Base-by-base conservation (phyloP, 2,113 vertebrate species). In the Macrotus californicus region DNA sequence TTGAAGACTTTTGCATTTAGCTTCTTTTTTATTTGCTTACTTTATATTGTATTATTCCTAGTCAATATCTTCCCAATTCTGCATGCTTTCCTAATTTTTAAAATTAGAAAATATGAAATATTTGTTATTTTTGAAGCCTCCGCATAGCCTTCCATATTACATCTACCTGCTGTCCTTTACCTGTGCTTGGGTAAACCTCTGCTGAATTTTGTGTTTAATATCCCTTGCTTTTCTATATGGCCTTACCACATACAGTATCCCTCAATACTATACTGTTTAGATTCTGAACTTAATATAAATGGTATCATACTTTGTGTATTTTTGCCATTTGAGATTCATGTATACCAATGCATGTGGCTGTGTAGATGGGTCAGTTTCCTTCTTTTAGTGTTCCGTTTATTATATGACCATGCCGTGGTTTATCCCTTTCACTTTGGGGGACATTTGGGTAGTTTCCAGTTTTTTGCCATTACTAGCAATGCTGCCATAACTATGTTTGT, bases 271-370 rank as follows among this genome's bases (percentile, higher is more conserved):
- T 50, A 82, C 34, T 77, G 2, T 79, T 77, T 91, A 73, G 31
- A 80, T 93, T 89, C 72, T 84, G 43, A 94, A 91, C 29, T 92
- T 89, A 61, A 31, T 43, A 29, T 79, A 79, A 73, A 39, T 67
- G 29, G 6, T 39, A 39, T 59, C 41, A 61, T 61, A 48, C 41
- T 61, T 82, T 54, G 19, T 89, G 6, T 89, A 66, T 61, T 87
- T 95, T 64, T 94, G 43, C 50, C 21, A 48, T 93, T 64, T 56
- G 52, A 46, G 61, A 50, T 73, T 73, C 15, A 79, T n/a, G 12
- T 24, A 72, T 77, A 64, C 46, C 50, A 29, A 64, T 56, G n/a
- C 6, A 24, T 61, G 59, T 70, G 67, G n/a, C n/a, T 39, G 0
- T 95, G n/a, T 70, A 72, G 36, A 70, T 91, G 52, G 41, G 46